Conservation (phyloP, 2,888 invertebrate species). For the Craniophora ligustri region DNA sequence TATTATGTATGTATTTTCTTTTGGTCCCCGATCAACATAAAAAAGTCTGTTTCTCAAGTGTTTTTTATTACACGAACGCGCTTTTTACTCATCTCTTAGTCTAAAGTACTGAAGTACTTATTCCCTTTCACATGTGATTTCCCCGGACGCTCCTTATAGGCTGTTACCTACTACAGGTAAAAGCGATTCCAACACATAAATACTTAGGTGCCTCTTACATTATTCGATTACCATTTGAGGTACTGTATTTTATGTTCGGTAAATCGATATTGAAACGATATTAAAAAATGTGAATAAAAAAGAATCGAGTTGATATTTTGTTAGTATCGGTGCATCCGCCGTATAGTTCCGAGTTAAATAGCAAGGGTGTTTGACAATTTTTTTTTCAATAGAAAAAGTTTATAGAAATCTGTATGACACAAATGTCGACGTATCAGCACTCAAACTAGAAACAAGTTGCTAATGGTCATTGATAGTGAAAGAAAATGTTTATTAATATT, state of each 20-base stretch:
- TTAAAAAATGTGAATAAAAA: background rate
- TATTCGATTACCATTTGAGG: slow-evolving; percentile 46
- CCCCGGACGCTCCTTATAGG: slow-evolving; percentile 67
- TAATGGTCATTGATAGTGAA: too few relatives aligned
- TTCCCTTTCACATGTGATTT: slow-evolving; percentile 77
- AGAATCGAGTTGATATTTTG: too few relatives aligned
- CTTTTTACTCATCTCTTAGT: slow-evolving; percentile 41
- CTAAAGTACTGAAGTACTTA: slow-evolving; percentile 49
- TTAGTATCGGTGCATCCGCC: too few relatives aligned
- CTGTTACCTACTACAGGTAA: slow-evolving; percentile 46
- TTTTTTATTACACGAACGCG: slow-evolving; percentile 11
- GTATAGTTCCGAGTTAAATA: too few relatives aligned
- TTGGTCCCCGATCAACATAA: background rate
- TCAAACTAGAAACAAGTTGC: too few relatives aligned
- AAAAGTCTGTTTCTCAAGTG: background rate
- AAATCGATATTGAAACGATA: slow-evolving; percentile 14
- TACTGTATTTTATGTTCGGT: slow-evolving; percentile 12
- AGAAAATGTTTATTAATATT: too few relatives aligned
- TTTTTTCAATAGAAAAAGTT: too few relatives aligned
- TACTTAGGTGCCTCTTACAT: slow-evolving; percentile 37
- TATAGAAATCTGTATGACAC: too few relatives aligned
- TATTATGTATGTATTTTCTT: too few relatives aligned
- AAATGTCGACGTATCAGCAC: too few relatives aligned
- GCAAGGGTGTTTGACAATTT: too few relatives aligned
- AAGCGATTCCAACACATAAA: slow-evolving; percentile 52